Conservation (phyloP, 2,888 invertebrate species). For the Ecliptopera silaceata region DNA sequence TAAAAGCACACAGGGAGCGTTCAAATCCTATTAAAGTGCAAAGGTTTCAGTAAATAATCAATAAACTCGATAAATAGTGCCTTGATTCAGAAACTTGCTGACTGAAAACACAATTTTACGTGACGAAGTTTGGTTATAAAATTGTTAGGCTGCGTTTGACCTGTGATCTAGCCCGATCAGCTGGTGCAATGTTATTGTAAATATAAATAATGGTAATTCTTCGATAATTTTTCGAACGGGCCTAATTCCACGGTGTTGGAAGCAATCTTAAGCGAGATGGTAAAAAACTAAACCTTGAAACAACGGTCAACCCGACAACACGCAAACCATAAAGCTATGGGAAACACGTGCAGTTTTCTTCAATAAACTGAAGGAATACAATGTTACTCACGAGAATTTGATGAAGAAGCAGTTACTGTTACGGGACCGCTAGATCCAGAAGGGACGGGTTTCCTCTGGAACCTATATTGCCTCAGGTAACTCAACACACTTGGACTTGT, state of each 20-base stretch:
- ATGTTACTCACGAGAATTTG: conserved; percentile 69
- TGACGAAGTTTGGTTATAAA: conserved; percentile 18
- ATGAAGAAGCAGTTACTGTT: conserved; percentile 61
- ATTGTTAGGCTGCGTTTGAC: conserved; percentile 20
- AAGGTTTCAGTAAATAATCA: background rate
- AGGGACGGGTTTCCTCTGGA: conserved; percentile 84
- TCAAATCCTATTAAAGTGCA: background rate
- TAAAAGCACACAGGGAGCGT: background rate
- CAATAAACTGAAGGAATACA: conserved; percentile 1
- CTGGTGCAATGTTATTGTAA: conserved; percentile 26
- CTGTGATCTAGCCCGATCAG: conserved; percentile 23
- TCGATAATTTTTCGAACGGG: background rate
- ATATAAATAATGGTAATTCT: background rate
- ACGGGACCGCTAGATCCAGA: conserved; percentile 61
- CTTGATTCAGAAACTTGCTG: background rate
- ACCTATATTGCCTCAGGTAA: conserved; percentile 86
- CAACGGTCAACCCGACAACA: conserved; percentile 48
- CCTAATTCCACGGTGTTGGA: background rate
- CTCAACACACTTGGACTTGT: conserved; percentile 84
- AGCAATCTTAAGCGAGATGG: conserved; percentile 30
- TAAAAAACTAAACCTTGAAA: conserved; percentile 47
- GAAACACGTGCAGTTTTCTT: conserved; percentile 47
- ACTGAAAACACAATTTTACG: background rate
- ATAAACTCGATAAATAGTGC: background rate
- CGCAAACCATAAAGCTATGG: conserved; percentile 26